Base-by-base conservation (phyloP, 1,140 invertebrate genomes). In the Nasonia giraulti region DNA sequence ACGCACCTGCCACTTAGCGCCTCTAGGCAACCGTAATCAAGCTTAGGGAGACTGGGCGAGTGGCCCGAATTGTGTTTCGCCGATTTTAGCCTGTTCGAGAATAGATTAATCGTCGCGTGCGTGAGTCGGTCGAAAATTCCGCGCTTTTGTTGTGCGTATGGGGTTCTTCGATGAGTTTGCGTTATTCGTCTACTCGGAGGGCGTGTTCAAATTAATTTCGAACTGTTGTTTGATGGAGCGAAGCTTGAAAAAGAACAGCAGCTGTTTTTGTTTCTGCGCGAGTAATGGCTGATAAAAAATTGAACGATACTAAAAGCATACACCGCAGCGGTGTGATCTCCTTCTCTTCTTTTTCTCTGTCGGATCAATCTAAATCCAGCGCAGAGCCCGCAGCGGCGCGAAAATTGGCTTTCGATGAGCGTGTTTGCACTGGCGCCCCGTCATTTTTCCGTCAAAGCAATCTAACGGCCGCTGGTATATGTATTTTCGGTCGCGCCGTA, bases 1-100 rank as follows among this genome's bases (percentile, higher is more conserved):
- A 17, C 27, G 68, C 82, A 79, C 75, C 76, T 79, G 66, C 82
- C 68, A 69, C 75, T 78, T 78, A 78, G 55, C 62, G 75, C 69
- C 68, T 66, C 0, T 31, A 23, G 40, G 8, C 55, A n/a, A 6
- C 17, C 55, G 55, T 20, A 62, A 62, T 62, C 55, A 20, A 62
- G 17, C 55, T 14, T 20, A 62, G 14, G 27, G 27, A 27, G 27
- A 27, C 27, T 27, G 27, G 10, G 17, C 3, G 55, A 62, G 55
- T 50, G 40, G n/a, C 20, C 66, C 2, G 23, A 68, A 66, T 79
- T 40, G 14, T 50, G 47, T 50, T 50, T 14, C 47, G 10, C 10
- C 47, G 47, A 68, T 68, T 68, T 68, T 68, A 68, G 20, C 23
- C 40, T 6, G 75, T 6, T 20, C 40, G n/a, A 8, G 10, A 44